phyloP scores from a whole-genome alignment of 2,113 vertebrate genomes.

The Opisthocomus hoazin region DNA sequence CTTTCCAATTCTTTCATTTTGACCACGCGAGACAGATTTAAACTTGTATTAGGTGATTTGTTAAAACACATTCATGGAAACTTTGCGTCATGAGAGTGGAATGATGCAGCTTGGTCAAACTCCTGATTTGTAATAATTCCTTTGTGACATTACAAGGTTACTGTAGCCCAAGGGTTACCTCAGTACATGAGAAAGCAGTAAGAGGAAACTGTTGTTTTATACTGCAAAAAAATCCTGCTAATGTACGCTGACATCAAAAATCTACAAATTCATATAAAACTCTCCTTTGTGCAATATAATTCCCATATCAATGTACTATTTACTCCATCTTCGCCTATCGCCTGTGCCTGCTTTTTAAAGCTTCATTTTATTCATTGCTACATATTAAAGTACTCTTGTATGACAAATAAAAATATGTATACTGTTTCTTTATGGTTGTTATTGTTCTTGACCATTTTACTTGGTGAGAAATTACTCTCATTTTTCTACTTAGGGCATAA shows the following conservation, averaged over 20 bases:
- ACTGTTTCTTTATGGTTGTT: background rate
- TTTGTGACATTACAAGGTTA: background rate
- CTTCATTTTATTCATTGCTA: background rate
- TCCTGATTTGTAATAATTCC: slow-evolving; percentile 2
- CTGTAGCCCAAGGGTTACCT: background rate
- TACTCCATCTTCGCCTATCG: background rate
- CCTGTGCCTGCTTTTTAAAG: background rate
- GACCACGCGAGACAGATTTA: background rate
- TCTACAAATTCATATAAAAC: background rate
- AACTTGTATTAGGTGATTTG: background rate
- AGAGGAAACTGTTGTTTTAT: background rate
- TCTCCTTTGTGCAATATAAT: background rate
- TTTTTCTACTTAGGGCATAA: background rate
- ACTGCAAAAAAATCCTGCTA: background rate
- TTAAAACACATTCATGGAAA: background rate
- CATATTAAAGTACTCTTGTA: background rate
- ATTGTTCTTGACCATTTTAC: background rate
- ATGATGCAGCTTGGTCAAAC: slow-evolving; percentile 4
- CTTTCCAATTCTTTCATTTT: background rate
- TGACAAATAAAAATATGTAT: background rate
- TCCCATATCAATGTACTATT: background rate
- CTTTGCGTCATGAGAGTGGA: background rate
- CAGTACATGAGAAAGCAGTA: background rate
- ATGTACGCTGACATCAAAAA: background rate
- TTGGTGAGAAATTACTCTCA: background rate